Conservation (phyloP, 2,113 vertebrate species). For the Phylloscopus trochilus region DNA sequence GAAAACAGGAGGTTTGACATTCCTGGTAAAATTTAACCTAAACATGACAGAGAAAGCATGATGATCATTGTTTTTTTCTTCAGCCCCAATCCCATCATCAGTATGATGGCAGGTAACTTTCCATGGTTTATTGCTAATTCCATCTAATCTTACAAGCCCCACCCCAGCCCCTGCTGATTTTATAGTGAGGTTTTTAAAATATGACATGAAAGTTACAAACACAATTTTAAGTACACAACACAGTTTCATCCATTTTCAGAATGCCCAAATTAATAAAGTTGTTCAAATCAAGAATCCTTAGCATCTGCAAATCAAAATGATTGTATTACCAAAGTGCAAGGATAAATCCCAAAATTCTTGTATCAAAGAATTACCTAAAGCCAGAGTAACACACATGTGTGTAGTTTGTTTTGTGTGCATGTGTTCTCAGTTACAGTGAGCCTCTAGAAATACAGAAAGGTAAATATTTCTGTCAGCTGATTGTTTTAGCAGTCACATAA, state of each 20-base stretch:
- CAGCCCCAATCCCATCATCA: neutral
- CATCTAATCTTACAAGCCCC: neutral
- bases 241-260: neutral
- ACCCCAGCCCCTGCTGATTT: neutral
- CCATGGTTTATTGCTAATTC: neutral
- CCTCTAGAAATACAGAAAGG: slow-evolving; percentile 24
- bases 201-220: neutral
- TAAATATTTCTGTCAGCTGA: slow-evolving; percentile 26
- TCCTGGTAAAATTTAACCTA: neutral
- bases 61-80: neutral
- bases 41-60: neutral
- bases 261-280: neutral
- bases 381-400: fast-evolving
- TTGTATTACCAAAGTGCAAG: neutral
- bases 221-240: neutral
- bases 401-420: neutral
- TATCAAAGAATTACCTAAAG: neutral
- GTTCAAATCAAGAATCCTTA: neutral
- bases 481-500: slow-evolving; percentile 57
- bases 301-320: neutral
- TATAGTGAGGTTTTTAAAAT: neutral
- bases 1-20: neutral
- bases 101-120: neutral
- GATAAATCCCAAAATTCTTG: neutral
- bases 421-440: neutral